Base-by-base conservation (phyloP, 2,113 vertebrate genomes). In the Tamias sibiricus region DNA sequence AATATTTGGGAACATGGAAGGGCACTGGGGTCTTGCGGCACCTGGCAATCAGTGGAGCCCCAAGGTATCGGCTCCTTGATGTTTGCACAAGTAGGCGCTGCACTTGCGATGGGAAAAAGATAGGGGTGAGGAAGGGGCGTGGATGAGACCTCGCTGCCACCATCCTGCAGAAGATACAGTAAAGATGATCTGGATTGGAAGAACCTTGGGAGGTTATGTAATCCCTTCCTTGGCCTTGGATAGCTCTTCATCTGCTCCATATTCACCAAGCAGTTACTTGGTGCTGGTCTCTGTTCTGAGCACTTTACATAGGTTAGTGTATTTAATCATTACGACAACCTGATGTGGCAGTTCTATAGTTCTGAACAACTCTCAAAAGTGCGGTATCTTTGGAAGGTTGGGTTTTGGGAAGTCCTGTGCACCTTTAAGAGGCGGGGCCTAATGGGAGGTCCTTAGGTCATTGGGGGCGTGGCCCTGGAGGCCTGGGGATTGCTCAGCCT, bases 11-110 rank as follows among this genome's bases (percentile, higher is more conserved):
- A 79, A 49, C 92, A 47, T 0, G 26, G 81, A 32, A 37, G 13
- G 40, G 44, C 24, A 0, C 0, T 1, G 42, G 74, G 49, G n/a
- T 90, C 69, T 71, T 82, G 80, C 37, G 74, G 0, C 47, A 49
- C 49, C 26, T 7, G 13, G 44, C 35, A 0, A 1, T 28, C 4
- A 35, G 0, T 9, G 16, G 11, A 57, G 19, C 32, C 64, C 2
- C 0, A 5, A 32, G 24, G 11, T 0, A 0, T 87, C 84, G 8
- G 62, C 90, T 79, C 84, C 64, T 68, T 54, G 49, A 3, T 5
- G 59, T 16, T 42, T 72, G 19, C 26, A 24, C 59, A 81, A 82
- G 20, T 1, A 7, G 8, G 30, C 13, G 14, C 2, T 35, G 52
- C 8, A 68, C 8, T 35, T 52, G 22, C 1, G 5, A 1, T 2